phyloP scores from a whole-genome alignment of 1,140 invertebrate species.

The Nasonia vitripennis region DNA sequence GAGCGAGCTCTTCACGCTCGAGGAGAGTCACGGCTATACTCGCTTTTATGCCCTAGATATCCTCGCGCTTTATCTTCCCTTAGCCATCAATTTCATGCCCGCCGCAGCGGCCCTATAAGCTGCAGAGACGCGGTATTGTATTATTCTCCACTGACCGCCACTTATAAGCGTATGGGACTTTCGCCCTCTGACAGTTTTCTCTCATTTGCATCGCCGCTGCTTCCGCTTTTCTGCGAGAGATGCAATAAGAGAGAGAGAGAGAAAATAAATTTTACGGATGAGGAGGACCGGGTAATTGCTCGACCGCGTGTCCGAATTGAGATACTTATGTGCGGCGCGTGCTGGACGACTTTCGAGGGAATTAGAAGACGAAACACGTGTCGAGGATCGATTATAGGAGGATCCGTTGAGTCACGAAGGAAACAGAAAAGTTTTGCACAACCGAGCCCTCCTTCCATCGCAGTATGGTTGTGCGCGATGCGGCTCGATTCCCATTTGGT shows the following conservation, averaged over 20 bases:
- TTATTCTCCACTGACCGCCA: neutral
- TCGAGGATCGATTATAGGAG: neutral
- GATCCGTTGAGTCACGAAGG: slow-evolving; percentile 16
- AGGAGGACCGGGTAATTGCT: neutral
- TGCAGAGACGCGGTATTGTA: neutral
- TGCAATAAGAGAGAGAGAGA: neutral
- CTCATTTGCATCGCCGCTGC: slow-evolving; percentile 12
- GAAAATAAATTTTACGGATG: neutral
- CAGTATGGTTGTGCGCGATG: neutral
- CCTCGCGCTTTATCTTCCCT: neutral
- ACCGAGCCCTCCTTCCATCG: slow-evolving; percentile 14
- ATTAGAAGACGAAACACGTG: too few relatives aligned
- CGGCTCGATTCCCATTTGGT: slow-evolving; percentile 17
- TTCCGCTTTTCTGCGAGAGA: neutral
- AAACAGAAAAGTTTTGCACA: slow-evolving; percentile 27
- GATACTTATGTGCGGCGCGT: too few relatives aligned
- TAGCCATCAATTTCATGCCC: slow-evolving; percentile 18
- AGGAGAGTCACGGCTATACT: neutral
- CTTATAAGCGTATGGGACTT: neutral
- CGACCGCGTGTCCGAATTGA: too few relatives aligned
- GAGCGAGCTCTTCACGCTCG: neutral
- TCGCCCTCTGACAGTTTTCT: slow-evolving; percentile 2
- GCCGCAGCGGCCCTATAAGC: neutral
- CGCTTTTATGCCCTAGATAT: slow-evolving; percentile 8
- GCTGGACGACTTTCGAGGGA: too few relatives aligned